Evolutionary conservation across 2,888 invertebrate genomes (phyloP).

Genomic region (Strigamia crassipes): DNA sequence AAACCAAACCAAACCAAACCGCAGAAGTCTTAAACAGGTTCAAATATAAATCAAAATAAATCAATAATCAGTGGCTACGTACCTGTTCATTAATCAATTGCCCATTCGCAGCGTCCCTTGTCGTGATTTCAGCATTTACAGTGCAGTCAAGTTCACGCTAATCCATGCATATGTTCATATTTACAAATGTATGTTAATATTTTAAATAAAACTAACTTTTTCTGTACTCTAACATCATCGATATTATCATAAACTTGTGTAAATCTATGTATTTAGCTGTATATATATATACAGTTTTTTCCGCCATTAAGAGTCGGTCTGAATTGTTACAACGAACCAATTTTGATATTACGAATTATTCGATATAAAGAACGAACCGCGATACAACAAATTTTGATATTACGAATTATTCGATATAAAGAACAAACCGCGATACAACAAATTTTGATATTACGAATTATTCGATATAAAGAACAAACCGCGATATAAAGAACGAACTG

Average conservation of each 20-base stretch:
- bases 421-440: too few relatives aligned
- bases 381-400: too few relatives aligned
- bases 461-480: too few relatives aligned
- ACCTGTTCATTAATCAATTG: not conserved
- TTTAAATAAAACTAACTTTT: not conserved
- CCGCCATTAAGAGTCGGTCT: too few relatives aligned
- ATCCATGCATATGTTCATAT: conserved; percentile 21
- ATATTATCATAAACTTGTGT: not conserved
- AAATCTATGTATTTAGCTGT: not conserved
- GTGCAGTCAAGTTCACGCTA: conserved; percentile 21
- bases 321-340: too few relatives aligned
- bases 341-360: too few relatives aligned
- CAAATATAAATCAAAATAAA: not conserved
- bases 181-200: conserved; percentile 21
- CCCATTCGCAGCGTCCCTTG: not conserved
- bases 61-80: not conserved
- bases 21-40: not conserved
- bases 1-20: too few relatives aligned
- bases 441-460: too few relatives aligned
- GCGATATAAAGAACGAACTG: too few relatives aligned
- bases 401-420: too few relatives aligned
- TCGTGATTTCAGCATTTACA: conserved; percentile 3
- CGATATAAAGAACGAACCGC: too few relatives aligned
- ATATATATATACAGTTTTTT: too few relatives aligned
- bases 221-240: not conserved